Conservation (phyloP, 2,113 vertebrate species). For the Podarcis raffonei region DNA sequence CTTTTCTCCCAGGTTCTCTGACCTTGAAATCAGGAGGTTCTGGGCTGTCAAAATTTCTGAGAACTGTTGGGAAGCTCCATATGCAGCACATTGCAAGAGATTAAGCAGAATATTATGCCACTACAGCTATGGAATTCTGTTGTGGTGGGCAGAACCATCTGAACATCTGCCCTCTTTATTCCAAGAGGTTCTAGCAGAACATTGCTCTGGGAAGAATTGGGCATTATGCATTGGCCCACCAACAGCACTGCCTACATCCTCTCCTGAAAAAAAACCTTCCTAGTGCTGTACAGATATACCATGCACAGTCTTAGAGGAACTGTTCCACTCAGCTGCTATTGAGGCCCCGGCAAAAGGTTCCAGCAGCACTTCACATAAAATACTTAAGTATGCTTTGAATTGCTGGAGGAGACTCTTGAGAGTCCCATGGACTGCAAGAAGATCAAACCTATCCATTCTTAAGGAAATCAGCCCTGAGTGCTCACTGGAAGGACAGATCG, state of each 20-base stretch:
- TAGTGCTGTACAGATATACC: neutral
- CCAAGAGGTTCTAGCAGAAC: neutral
- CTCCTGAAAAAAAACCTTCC: neutral
- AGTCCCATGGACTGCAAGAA: too few species aligned
- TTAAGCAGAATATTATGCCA: too few species aligned
- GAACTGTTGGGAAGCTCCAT: neutral
- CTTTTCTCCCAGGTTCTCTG: neutral
- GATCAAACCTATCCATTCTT: too few species aligned
- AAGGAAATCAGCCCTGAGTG: too few species aligned
- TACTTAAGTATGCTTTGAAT: neutral
- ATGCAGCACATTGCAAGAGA: too few species aligned
- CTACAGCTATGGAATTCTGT: neutral
- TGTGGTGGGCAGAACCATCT: neutral
- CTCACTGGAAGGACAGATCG: too few species aligned
- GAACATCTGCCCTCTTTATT: neutral
- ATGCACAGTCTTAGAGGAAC: neutral
- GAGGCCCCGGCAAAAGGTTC: neutral
- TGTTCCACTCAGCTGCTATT: neutral
- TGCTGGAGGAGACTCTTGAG: too few species aligned
- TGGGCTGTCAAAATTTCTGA: neutral
- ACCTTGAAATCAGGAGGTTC: neutral
- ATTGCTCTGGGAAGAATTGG: neutral
- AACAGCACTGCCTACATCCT: neutral
- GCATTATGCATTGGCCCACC: neutral
- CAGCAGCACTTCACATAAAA: neutral